Percentiles rank a stretch among this genome's conserved stretches.
phyloP scores from a whole-genome alignment of 1,140 invertebrate genomes.

The Drosophila orosa region DNA sequence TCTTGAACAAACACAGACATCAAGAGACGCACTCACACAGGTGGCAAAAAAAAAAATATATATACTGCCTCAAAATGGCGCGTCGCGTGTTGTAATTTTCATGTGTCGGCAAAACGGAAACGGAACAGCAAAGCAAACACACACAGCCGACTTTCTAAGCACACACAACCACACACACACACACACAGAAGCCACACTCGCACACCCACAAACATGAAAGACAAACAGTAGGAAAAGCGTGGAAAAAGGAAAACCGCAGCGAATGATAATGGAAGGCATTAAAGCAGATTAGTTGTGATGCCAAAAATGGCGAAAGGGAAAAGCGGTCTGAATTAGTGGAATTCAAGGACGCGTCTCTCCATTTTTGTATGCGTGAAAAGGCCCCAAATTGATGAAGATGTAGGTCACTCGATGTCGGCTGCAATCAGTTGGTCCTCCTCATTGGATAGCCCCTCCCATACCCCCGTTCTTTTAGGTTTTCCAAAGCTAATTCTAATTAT shows the following conservation, averaged over 20 bases:
- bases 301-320: constrained; percentile 33
- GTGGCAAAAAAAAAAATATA: constrained; percentile 40
- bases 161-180: constrained; percentile 15
- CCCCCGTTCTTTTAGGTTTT: constrained; percentile 16
- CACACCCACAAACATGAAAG: constrained; percentile 13
- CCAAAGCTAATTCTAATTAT: constrained; percentile 69
- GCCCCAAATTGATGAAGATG: constrained; percentile 31
- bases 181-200: neutral
- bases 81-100: constrained; percentile 50
- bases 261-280: constrained; percentile 62
- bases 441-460: constrained; percentile 5
- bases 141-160: constrained; percentile 17
- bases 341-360: constrained; percentile 19
- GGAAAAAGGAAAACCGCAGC: constrained; percentile 32
- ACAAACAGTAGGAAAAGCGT: constrained; percentile 18
- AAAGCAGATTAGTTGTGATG: constrained; percentile 63
- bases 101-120: constrained; percentile 55
- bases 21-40: constrained; percentile 36
- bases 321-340: constrained; percentile 26
- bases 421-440: constrained; percentile 36
- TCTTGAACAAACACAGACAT: constrained; percentile 5
- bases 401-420: constrained; percentile 42
- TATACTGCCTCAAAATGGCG: constrained; percentile 48
- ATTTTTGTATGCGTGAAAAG: constrained; percentile 38
- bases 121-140: constrained; percentile 42